phyloP scores from a whole-genome alignment of 2,888 invertebrate species.

The Tachina lurida region DNA sequence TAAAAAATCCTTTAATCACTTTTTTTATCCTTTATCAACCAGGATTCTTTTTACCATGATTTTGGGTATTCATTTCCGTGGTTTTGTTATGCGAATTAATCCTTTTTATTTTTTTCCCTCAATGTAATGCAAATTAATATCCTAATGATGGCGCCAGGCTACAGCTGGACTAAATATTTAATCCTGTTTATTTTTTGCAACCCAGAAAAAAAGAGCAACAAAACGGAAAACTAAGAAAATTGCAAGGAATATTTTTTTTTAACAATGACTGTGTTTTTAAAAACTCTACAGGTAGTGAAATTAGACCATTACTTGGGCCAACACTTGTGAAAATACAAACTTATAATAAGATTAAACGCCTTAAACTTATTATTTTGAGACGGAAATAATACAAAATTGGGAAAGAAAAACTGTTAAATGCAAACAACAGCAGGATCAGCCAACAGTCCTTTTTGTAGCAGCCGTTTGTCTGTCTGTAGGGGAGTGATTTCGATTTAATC shows the following conservation, averaged over 20 bases:
- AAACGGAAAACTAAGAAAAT: slow-evolving; percentile 12
- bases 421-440: slow-evolving; percentile 66
- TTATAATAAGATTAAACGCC: slow-evolving; percentile 70
- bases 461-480: neutral
- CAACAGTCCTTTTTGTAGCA: slow-evolving; percentile 8
- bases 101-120: neutral
- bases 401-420: slow-evolving; percentile 54
- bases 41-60: neutral
- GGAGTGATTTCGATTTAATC: slow-evolving; percentile 15
- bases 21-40: neutral
- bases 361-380: slow-evolving; percentile 57
- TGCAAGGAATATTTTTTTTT: neutral
- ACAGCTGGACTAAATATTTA: slow-evolving; percentile 26
- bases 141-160: slow-evolving; percentile 63
- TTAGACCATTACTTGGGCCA: slow-evolving; percentile 25
- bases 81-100: neutral
- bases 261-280: slow-evolving; percentile 1
- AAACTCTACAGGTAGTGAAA: slow-evolving; percentile 39
- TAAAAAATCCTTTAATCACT: no score
- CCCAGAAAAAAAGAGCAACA: neutral
- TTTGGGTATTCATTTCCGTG: neutral
- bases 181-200: slow-evolving; percentile 8
- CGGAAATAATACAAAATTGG: neutral
- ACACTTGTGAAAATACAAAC: slow-evolving; percentile 55
- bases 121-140: neutral